Evolutionary conservation across 2,113 vertebrate genomes (phyloP), one percentile per base, ranked within the genome.

Genomic region (Chauna torquata): DNA sequence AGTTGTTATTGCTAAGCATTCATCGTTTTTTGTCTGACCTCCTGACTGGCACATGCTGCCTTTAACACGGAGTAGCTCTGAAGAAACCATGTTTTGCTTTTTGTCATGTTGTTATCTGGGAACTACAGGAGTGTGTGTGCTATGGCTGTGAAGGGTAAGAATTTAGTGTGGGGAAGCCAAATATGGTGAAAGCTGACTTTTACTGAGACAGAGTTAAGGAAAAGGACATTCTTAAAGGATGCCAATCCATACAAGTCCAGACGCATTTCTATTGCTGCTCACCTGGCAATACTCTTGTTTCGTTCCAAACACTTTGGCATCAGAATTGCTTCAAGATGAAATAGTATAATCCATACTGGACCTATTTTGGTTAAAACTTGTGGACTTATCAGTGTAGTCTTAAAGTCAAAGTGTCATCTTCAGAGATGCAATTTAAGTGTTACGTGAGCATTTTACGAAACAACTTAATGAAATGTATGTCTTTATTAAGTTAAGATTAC

Each of bases 171-270:
- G 77, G 54, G 38, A 83, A 69, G 61, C 28, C 16, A 54, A 9
- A 5, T 49, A 15, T 54, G 17, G 16, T 40, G 23, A 50, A 64
- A 69, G 22, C 13, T 83, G 66, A 52, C 30, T 79, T 71, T 36
- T 47, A 20, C 45, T 54, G 38, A 79, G 34, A 30, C 19, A 54
- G 23, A 12, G 28, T 57, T 70, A 65, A 47, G 42, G 34, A 45
- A 88, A 64, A 64, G 14, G 22, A 74, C 24, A 47, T 0, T 74
- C 0, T 0, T 54, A 13, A 74, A 36, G 49, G 16, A 58, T 34
- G 17, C 36, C 12, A 42, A 3, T 50, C 65, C 12, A 4, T 68
- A 30, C 19, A 30, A 79, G 66, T 89, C 54, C 42, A 69, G 5
- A 71, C n/a, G 28, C 3, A 4, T 15, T 30, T 81, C 54, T 74